Evolutionary conservation across 2,113 vertebrate genomes (phyloP), one percentile per base, ranked within the genome.

Genomic region (Shinisaurus crocodilurus): DNA sequence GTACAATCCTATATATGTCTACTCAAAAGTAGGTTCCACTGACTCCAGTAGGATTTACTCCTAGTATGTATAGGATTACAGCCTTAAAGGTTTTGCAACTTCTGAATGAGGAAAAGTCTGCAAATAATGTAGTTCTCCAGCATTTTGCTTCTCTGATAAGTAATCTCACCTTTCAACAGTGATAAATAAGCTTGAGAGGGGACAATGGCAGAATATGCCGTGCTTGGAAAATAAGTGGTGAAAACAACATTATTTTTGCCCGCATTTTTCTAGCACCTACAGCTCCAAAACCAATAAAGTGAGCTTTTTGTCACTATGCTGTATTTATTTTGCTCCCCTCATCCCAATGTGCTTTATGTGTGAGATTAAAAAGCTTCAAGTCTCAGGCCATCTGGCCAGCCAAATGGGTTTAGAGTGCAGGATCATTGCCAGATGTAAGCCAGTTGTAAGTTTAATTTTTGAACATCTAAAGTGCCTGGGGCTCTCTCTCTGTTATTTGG

Each of bases 281-380:
- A 88, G 88, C 74, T 94, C 40, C 74, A 92, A 95, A 96, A 92
- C 75, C 82, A 92, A 91, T 91, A 93, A 93, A 92, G 77, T 83
- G 75, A 75, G 40, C 27, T 90, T 91, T 95, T 92, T 92, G 92
- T 96, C 95, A 94, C 85, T 91, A 89, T 95, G 95, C 93, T 96
- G 91, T 90, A 94, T 95, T 96, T 95, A 94, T 96, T 96, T 97
- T 89, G 92, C 95, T 93, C 88, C 88, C 92, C 92, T 86, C 91
- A 82, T 89, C 90, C 95, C 95, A 86, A 95, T 97, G 95, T 97
- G 95, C 95, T 98, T 97, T 97, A 96, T 97, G 95, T 88, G 88
- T 97, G 96, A 98, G 97, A 98, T 98, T 98, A 98, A 98, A 98
- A 98, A 97, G 96, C 97, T 98, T 97, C 97, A 97, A 98, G 97